phyloP scores from a whole-genome alignment of 2,113 vertebrate species.

The Scomber japonicus region DNA sequence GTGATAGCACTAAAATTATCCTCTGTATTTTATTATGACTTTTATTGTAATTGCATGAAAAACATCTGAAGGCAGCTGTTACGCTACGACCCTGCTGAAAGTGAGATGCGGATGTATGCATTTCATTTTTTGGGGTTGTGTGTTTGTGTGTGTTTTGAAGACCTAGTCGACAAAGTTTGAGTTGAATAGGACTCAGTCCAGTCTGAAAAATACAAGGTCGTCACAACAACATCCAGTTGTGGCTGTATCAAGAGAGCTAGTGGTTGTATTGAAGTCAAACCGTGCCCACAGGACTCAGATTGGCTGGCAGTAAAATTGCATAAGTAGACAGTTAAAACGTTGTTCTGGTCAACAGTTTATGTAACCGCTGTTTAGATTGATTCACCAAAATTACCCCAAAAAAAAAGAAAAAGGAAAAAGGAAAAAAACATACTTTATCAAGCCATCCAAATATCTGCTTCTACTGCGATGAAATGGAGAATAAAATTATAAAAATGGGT shows the following conservation, averaged over 20 bases:
- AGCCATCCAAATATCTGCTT: no score
- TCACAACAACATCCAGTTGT: slow-evolving; percentile 30
- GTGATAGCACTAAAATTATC: slow-evolving; percentile 54
- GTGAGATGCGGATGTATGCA: slow-evolving; percentile 15
- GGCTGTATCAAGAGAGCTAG: slow-evolving; percentile 22
- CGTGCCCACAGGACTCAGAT: slow-evolving; percentile 19
- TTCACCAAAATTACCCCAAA: no score
- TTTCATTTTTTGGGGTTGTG: slow-evolving; percentile 4
- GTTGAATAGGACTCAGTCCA: slow-evolving; percentile 24
- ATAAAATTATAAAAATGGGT: no score
- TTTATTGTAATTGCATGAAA: slow-evolving; percentile 42
- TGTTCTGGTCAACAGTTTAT: no score
- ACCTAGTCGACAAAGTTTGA: slow-evolving; percentile 33
- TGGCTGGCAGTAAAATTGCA: slow-evolving; percentile 16
- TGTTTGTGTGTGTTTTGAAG: slow-evolving; percentile 25
- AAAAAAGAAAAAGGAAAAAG: no score
- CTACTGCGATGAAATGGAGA: no score
- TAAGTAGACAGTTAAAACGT: slow-evolving; percentile 21
- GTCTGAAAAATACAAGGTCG: slow-evolving; percentile 7
- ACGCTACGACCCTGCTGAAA: slow-evolving; percentile 18
- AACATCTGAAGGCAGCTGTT: slow-evolving; percentile 25
- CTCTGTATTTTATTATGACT: slow-evolving; percentile 37
- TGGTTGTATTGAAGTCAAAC: slow-evolving; percentile 40
- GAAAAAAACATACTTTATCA: no score
- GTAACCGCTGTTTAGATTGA: no score